Conservation (phyloP, 2,113 vertebrate genomes). For the Archilochus colubris region DNA sequence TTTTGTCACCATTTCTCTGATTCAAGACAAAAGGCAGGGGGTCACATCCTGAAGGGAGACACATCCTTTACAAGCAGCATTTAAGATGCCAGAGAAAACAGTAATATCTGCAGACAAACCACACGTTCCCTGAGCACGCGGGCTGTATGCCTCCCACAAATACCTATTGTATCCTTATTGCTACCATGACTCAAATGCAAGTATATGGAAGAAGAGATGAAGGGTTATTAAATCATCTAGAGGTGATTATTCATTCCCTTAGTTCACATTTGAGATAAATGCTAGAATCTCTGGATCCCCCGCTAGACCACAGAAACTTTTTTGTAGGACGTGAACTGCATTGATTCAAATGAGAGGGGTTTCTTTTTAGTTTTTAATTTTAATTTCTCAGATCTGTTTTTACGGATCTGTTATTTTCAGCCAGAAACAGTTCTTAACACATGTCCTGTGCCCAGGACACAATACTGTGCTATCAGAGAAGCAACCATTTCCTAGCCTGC, state of each 20-base stretch:
- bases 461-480: background rate
- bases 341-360: background rate
- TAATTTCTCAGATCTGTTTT: background rate
- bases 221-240: constrained; percentile 1
- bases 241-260: constrained; percentile 20
- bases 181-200: constrained; percentile 9
- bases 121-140: accelerated
- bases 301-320: background rate
- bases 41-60: background rate
- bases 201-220: background rate
- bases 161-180: constrained; percentile 14
- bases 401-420: background rate
- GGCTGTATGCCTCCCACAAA: constrained; percentile 20
- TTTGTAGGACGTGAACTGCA: background rate
- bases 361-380: background rate
- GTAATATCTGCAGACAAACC: constrained; percentile 33
- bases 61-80: background rate
- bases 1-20: background rate
- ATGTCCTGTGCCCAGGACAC: background rate
- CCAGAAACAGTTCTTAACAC: background rate
- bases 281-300: background rate
- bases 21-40: background rate
- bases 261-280: background rate
- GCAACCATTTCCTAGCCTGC: background rate
- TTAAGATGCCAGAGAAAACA: constrained; percentile 9